Base-by-base conservation (phyloP, 2,113 vertebrate species). In the Mus spicilegus region DNA sequence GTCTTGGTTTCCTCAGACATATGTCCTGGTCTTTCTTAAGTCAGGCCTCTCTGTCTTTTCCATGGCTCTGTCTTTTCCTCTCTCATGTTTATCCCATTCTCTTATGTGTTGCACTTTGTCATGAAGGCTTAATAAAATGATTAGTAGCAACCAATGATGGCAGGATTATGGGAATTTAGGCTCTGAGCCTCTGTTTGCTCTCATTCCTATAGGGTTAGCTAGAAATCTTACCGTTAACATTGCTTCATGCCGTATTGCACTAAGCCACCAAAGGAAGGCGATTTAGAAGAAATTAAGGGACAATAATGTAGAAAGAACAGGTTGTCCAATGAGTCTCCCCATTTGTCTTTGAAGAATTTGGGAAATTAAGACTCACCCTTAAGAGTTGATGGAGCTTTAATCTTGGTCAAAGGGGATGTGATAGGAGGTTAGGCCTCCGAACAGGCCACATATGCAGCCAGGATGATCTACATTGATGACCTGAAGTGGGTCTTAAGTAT, bases 341-440 rank as follows among this genome's bases (percentile, higher is more conserved):
- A 17, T 22, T 82, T 78, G 17, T 65, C 87, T 69, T 1, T 93
- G 77, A 95, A 77, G 24, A 93, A 88, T 61, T 24, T 77, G 51
- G 63, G 81, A 89, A 93, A 84, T 78, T 94, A 17, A 90, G 87
- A 90, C 80, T 90, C 46, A 80, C 24, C 87, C 58, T 89, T 89
- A 13, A 10, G 91, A 85, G 3, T 33, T 73, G 42, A 63, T 39
- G 49, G 49, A 95, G 7, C 6, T 95, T 93, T 82, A 75, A 39
- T 89, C 46, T 69, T 88, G 36, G 10, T 89, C 76, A 89, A 75
- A 90, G 77, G 49, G 80, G 94, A 8, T 24, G 2, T 85, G 14
- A 72, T 67, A 20, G 80, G 61, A 16, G 2, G 13, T 69, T 72
- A 77, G 65, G 54, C 5, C 12, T 67, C 54, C 30, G 67, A 73